Evolutionary conservation across 2,113 vertebrate genomes (phyloP), one percentile per base, ranked within the genome.

Genomic region (Dendrocopos noguchii): DNA sequence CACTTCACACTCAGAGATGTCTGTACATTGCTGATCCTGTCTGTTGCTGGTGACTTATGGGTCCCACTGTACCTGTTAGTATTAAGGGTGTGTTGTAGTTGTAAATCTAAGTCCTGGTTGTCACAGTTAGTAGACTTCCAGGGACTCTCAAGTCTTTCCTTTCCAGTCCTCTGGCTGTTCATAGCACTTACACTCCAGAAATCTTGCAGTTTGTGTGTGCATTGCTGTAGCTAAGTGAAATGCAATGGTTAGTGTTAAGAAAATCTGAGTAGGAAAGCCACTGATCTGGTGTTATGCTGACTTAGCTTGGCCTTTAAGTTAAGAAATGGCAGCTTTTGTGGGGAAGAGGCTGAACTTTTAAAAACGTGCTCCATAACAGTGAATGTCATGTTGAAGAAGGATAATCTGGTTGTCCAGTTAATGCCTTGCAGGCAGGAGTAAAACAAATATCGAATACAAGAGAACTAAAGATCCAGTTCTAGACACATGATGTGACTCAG

Each of bases 351-450:
- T 1, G 4, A 47, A 0, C 1, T 75, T 89, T 27, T 1, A 14
- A 74, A 76, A 65, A 55, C 36, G 13, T 1, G 1, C 24, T 57
- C 50, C 16, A 0, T 29, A 20, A 31, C 4, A 9, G 11, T 8
- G 7, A 90, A 44, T 8, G 9, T 55, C 1, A 2, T 20, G 2
- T 14, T 42, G 66, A 12, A 71, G 6, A 4, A 68, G 25, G 21
- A 64, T 13, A 44, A 65, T 4, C 5, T 47, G 6, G 18, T 36
- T 73, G n/a, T 34, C 33, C 12, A 47, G 6, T 31, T 65, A 77
- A 47, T 9, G 27, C n/a, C 19, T 36, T 71, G 16, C 10, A 53
- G 44, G 11, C 27, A 34, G 2, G 16, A 39, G 9, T 64, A 70
- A 74, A 82, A 60, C 1, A n/a, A 63, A 66, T 6, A 8, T 3